Evolutionary conservation across 1,140 invertebrate species (phyloP).

Genomic region (Pemphigus obesinymphae): DNA sequence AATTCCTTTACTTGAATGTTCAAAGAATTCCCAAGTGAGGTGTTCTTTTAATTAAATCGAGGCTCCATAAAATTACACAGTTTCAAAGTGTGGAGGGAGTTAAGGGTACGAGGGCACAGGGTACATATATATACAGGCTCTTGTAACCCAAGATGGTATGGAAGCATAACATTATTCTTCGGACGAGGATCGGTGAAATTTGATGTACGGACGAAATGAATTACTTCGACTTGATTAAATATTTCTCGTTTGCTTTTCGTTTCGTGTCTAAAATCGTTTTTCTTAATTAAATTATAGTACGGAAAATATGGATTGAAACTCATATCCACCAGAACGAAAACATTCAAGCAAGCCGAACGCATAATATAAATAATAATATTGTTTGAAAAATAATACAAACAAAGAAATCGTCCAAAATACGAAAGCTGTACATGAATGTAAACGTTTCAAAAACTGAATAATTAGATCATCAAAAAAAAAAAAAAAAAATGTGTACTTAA

Average conservation of each 20-base stretch:
- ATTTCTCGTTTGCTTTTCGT: constrained; percentile 24
- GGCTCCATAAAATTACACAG: neutral
- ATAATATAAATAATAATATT: neutral
- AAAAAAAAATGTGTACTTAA: no score
- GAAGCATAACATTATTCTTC: constrained; percentile 10
- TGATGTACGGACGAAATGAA: neutral
- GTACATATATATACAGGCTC: no score
- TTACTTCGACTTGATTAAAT: constrained; percentile 35
- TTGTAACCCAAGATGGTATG: constrained; percentile 13
- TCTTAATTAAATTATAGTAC: constrained; percentile 29
- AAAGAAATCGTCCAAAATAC: neutral
- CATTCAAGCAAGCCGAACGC: neutral
- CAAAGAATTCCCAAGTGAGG: constrained; percentile 29
- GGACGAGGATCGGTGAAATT: constrained; percentile 13
- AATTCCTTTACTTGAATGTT: neutral
- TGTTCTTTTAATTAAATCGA: constrained; percentile 41
- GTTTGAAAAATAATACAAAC: neutral
- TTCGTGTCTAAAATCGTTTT: constrained; percentile 20
- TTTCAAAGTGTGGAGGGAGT: no score
- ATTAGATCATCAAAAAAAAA: no score
- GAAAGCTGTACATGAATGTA: neutral
- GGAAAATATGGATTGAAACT: neutral
- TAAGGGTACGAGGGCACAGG: neutral
- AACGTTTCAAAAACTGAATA: neutral
- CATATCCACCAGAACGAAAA: neutral